phyloP scores from a whole-genome alignment of 2,888 invertebrate genomes.

The Caenorhabditis sp. region DNA sequence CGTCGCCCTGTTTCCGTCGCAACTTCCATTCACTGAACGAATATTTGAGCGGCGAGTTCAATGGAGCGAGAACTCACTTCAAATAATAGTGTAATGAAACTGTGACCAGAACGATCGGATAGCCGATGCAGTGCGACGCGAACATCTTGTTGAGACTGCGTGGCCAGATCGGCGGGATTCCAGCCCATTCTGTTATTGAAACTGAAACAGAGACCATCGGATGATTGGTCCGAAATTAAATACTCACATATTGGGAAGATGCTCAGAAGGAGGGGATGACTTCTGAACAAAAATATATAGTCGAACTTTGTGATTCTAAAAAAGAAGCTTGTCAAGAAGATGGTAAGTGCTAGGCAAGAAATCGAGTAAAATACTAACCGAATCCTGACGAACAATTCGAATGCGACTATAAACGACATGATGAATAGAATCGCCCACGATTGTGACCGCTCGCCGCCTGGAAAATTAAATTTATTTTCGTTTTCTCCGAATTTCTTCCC shows the following conservation, averaged over 20 bases:
- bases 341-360: not conserved
- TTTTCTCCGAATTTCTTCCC: too few species aligned
- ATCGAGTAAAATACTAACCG: slow-evolving; percentile 17
- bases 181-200: slow-evolving; percentile 37
- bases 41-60: too few species aligned
- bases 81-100: slow-evolving; percentile 64
- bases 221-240: not conserved
- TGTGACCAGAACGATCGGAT: slow-evolving; percentile 91
- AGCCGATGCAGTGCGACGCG: slow-evolving; percentile 86
- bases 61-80: slow-evolving; percentile 51
- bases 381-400: slow-evolving; percentile 49
- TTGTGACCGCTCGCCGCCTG: slow-evolving; percentile 54
- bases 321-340: not conserved
- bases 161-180: slow-evolving; percentile 48
- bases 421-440: slow-evolving; percentile 40
- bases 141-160: slow-evolving; percentile 67
- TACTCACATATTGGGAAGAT: slow-evolving; percentile 27
- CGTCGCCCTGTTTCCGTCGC: slow-evolving; percentile 86
- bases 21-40: slow-evolving; percentile 72
- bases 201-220: not conserved
- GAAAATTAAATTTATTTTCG: too few species aligned
- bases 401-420: slow-evolving; percentile 35
- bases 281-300: slow-evolving; percentile 37
- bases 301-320: slow-evolving; percentile 34
- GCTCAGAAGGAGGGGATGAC: slow-evolving; percentile 38